Evolutionary conservation across 2,113 vertebrate genomes (phyloP).

Genomic region (Penelope pileata): DNA sequence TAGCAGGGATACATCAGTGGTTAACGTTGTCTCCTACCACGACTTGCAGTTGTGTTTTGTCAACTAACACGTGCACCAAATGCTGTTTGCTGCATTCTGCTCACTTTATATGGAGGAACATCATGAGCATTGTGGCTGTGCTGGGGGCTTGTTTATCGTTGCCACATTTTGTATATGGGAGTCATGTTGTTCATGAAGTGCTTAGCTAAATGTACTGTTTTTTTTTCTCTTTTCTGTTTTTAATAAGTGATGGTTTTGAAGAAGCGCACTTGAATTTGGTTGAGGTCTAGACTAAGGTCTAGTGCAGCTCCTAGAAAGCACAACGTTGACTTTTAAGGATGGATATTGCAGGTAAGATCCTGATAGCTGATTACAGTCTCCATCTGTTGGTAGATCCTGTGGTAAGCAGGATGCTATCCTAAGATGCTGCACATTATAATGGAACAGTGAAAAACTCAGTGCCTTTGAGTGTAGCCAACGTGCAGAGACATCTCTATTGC

Average conservation of each 20-base stretch:
- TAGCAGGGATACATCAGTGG: background rate
- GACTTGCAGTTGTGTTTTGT: background rate
- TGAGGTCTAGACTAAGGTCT: background rate
- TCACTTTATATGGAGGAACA: background rate
- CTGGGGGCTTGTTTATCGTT: background rate
- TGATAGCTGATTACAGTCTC: background rate
- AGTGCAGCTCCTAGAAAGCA: background rate
- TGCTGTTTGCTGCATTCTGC: background rate
- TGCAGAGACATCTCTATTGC: rapidly evolving
- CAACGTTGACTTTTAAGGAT: background rate
- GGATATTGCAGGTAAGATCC: background rate
- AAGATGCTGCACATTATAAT: rapidly evolving
- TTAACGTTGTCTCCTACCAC: background rate
- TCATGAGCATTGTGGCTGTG: rapidly evolving
- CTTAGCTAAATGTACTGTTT: background rate
- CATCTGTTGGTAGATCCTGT: background rate
- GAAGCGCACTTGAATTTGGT: background rate
- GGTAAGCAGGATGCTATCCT: background rate
- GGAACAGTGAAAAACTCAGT: background rate
- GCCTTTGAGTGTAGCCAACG: background rate
- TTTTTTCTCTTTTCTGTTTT: background rate
- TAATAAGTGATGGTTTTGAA: background rate
- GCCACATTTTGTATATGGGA: rapidly evolving
- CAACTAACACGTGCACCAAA: background rate
- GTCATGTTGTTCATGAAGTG: background rate